A percentile compares a stretch with the other conserved stretches of the same genome.
Conservation (phyloP, 2,113 vertebrate species). For the Thunnus thynnus region DNA sequence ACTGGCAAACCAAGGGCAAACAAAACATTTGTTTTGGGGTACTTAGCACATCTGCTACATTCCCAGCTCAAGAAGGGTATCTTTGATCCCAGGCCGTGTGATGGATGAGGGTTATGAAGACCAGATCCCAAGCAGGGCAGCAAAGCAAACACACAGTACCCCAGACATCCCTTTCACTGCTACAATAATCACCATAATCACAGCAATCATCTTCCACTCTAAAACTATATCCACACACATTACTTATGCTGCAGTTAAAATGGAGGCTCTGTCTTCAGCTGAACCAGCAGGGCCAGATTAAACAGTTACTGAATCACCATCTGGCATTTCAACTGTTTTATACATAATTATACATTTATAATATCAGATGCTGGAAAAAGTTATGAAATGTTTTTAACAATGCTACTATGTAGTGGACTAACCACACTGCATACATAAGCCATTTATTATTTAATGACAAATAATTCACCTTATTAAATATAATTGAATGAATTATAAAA, state of each 20-base stretch:
- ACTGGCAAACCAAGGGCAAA: constrained; percentile 48
- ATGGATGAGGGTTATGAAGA: constrained; percentile 80
- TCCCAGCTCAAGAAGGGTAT: constrained; percentile 51
- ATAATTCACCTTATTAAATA: constrained; percentile 44
- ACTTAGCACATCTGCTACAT: constrained; percentile 68
- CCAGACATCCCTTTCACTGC: constrained; percentile 68
- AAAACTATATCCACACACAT: constrained; percentile 77
- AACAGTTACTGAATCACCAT: constrained; percentile 53
- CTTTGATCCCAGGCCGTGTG: constrained; percentile 75
- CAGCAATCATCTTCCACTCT: constrained; percentile 78
- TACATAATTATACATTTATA: constrained; percentile 42
- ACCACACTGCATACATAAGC: constrained; percentile 4
- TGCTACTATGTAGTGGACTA: neutral
- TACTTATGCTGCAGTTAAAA: constrained; percentile 71
- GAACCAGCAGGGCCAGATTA: constrained; percentile 64
- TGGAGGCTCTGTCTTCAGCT: constrained; percentile 47
- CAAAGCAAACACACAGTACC: constrained; percentile 76
- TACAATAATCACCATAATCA: constrained; percentile 79
- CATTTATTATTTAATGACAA: constrained; percentile 44
- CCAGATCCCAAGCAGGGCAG: constrained; percentile 75
- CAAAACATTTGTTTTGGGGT: constrained; percentile 52
- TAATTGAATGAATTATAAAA: constrained; percentile 48
- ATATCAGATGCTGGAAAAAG: constrained; percentile 42
- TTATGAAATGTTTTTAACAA: constrained; percentile 22
- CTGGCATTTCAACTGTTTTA: constrained; percentile 22